A percentile compares a stretch with the other conserved stretches of the same genome.
Evolutionary conservation across 2,888 invertebrate species (phyloP).

Genomic region (Trichogramma dendrolimi): DNA sequence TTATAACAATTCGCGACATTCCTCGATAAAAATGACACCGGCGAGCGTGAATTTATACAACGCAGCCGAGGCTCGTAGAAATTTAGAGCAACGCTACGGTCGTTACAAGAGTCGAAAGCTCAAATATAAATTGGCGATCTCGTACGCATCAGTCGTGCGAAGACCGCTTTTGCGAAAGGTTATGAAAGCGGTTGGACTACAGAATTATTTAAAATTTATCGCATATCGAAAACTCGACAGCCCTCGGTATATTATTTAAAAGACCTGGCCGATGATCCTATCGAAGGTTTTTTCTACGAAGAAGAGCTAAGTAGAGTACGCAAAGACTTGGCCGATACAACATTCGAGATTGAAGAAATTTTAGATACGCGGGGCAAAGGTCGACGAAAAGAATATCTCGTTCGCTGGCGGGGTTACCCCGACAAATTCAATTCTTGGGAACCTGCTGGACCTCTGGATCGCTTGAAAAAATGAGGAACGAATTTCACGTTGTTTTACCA

Average conservation of each 20-base stretch:
- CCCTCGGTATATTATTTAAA: not conserved
- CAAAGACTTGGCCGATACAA: not conserved
- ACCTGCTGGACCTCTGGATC: not conserved
- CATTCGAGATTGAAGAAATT: not conserved
- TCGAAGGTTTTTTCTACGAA: not conserved
- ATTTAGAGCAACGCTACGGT: too few relatives aligned
- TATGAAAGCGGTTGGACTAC: not conserved
- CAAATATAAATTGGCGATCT: not conserved
- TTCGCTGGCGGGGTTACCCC: not conserved
- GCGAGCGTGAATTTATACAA: not conserved
- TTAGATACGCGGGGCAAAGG: not conserved
- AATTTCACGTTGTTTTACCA: slow-evolving; percentile 34
- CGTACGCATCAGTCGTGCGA: not conserved
- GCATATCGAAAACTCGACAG: not conserved
- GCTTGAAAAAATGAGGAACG: slow-evolving; percentile 5
- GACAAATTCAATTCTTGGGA: slow-evolving; percentile 7
- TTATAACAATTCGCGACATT: not conserved
- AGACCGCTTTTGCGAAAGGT: not conserved
- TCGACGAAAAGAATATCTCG: not conserved
- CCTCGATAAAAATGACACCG: not conserved
- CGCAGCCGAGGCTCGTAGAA: too few relatives aligned
- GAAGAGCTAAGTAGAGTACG: not conserved
- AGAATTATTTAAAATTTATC: not conserved
- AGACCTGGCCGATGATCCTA: not conserved
- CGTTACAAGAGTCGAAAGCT: too few relatives aligned